Evolutionary conservation across 2,888 invertebrate species (phyloP).

Genomic region (Scaptomyza tumidula): DNA sequence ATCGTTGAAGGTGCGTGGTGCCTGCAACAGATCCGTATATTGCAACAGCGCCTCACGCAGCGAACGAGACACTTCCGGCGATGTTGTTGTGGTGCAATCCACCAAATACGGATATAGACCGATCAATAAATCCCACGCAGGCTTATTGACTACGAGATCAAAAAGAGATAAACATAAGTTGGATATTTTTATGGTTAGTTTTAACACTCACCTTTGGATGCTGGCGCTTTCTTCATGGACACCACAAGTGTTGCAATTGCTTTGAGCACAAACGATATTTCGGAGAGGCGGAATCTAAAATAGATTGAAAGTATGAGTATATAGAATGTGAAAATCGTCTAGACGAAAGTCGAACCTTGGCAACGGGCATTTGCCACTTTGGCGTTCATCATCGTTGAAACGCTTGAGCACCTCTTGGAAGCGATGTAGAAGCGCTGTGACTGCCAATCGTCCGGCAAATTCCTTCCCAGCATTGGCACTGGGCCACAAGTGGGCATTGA

Average conservation of each 20-base stretch:
- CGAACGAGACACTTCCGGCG: constrained; percentile 91
- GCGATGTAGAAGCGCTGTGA: constrained; percentile 95
- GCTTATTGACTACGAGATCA: constrained; percentile 89
- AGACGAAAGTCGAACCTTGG: constrained; percentile 87
- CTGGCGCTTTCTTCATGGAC: constrained; percentile 96
- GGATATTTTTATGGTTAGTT: background rate
- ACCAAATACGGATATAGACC: constrained; percentile 95
- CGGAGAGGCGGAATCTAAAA: constrained; percentile 93
- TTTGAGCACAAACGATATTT: constrained; percentile 97
- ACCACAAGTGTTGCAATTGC: constrained; percentile 96
- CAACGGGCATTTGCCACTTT: constrained; percentile 93
- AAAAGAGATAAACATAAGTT: background rate
- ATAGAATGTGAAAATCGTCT: no score
- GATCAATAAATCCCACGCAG: constrained; percentile 97
- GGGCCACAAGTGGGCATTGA: constrained; percentile 72
- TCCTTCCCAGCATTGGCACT: constrained; percentile 83
- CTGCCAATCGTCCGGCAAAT: constrained; percentile 91
- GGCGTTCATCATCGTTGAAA: constrained; percentile 93
- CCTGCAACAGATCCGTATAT: constrained; percentile 92
- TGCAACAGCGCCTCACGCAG: constrained; percentile 94
- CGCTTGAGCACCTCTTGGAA: constrained; percentile 96
- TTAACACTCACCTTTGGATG: constrained; percentile 89
- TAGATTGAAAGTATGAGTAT: background rate
- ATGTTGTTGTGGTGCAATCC: constrained; percentile 92
- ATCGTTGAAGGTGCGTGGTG: constrained; percentile 85